Conservation (phyloP, 1,140 invertebrate species). For the Drosophila nannoptera region DNA sequence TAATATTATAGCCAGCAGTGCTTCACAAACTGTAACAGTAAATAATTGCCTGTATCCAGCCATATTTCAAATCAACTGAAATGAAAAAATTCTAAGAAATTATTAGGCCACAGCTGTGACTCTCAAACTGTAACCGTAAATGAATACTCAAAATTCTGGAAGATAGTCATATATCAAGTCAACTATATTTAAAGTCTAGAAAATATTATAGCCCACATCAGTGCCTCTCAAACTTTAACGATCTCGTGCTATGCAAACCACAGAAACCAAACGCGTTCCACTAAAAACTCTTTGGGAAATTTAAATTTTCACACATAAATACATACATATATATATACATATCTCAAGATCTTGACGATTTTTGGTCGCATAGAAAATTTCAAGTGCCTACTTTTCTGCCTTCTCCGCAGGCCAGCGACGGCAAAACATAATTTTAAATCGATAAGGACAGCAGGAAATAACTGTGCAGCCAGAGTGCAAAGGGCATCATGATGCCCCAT, state of each 20-base stretch:
- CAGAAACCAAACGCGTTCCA: background rate
- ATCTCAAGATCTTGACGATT: background rate
- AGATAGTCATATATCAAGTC: no score
- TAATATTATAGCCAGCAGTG: constrained; percentile 16
- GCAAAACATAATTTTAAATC: constrained; percentile 58
- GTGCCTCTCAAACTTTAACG: constrained; percentile 51
- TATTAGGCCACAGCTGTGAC: no score
- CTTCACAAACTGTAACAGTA: constrained; percentile 49
- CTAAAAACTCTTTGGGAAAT: background rate
- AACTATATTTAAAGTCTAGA: no score
- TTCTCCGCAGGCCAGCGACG: constrained; percentile 65
- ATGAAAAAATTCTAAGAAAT: no score
- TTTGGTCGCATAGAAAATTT: background rate
- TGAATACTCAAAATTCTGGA: no score
- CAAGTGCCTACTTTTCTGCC: constrained; percentile 64
- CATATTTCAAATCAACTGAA: no score
- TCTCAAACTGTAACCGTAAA: no score
- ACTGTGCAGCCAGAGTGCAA: constrained; percentile 61
- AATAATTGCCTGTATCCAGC: no score
- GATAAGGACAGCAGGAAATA: constrained; percentile 57
- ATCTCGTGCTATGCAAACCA: constrained; percentile 3
- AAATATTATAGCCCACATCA: background rate
- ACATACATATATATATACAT: no score
- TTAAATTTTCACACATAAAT: background rate
- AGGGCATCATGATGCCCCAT: constrained; percentile 77